These are phyloP conservation scores for Anas platyrhynchos DNA, from an alignment of 2,113 vertebrate genomes.

Conservation along the genomic window DNA sequence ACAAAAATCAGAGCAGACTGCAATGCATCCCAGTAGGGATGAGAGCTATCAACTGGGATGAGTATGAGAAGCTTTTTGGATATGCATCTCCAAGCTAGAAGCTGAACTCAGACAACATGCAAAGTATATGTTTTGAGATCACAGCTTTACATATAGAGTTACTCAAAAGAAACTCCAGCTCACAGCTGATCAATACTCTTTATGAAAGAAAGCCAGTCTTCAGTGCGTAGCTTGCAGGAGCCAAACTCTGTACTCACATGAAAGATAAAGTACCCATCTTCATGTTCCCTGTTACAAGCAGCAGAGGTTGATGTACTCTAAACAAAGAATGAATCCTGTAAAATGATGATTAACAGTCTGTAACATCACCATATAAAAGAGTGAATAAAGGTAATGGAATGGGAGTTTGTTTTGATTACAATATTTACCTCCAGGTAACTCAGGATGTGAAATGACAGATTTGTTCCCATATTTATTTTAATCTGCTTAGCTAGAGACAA, in stretches of 20 bases:
- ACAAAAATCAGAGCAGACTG: not conserved
- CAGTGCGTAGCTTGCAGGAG: not conserved
- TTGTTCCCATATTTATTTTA: not conserved
- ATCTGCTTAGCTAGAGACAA: not conserved
- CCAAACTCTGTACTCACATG: not conserved
- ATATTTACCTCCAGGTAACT: not conserved
- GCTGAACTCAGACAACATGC: not conserved
- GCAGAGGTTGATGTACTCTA: not conserved
- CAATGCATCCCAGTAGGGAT: not conserved
- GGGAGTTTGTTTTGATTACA: not conserved
- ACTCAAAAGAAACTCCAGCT: not conserved
- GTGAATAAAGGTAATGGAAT: not conserved
- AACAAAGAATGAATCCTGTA: not conserved
- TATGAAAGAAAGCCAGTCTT: not conserved
- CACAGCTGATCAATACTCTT: not conserved
- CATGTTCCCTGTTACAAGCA: not conserved
- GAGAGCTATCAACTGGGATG: not conserved
- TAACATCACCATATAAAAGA: not conserved
- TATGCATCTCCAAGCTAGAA: not conserved
- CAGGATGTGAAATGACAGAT: not conserved
- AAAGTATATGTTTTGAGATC: not conserved
- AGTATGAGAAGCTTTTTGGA: not conserved
- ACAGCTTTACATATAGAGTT: not conserved
- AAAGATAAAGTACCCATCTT: not conserved
- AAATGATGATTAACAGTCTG: slow-evolving; percentile 1